Evolutionary conservation across 1,140 invertebrate genomes (phyloP), one percentile per base, ranked within the genome.

Genomic region (Schmidtea mediterranea): DNA sequence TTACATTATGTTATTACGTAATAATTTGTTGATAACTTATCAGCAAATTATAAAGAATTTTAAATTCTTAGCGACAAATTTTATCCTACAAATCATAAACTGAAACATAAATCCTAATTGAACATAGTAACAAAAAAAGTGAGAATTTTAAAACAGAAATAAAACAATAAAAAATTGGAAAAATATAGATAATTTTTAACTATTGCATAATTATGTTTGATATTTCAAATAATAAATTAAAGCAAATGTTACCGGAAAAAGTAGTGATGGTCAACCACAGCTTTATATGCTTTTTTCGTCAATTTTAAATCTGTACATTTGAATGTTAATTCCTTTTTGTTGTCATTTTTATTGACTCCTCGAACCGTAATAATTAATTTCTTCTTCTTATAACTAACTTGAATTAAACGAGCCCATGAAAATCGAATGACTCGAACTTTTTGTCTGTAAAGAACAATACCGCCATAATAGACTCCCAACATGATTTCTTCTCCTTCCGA

Each of bases 211-310:
- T 41, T 41, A 19, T 12, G 3, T 10, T 6, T 19, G 3, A 6
- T 6, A 41, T 10, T 19, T 6, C 3, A 19, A 41, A 6, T 19
- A 6, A 41, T 19, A 41, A 10, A 41, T 6, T 6, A 19, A 6
- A 41, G 12, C 3, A 41, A 41, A 41, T 6, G 3, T 41, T 19
- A 41, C 40, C 45, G n/a, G 45, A 46, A 46, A 21, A 46, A 46
- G n/a, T 16, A 15, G 15, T 46, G 45, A 46, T 26, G 23, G 8
- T 46, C 45, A 39, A 46, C 23, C 3, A 26, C 45, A 5, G 18
- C 23, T 15, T 37, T 16, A n/a, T 21, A 46, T 6, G 19, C n/a
- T 46, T 21, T 24, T 16, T 46, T 46, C 8, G 45, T 21, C 15
- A 22, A 15, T 16, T 46, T 46, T 3, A 15, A 8, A 26, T 24